Conservation (phyloP, 2,888 invertebrate genomes). For the Cepaea hortensis region DNA sequence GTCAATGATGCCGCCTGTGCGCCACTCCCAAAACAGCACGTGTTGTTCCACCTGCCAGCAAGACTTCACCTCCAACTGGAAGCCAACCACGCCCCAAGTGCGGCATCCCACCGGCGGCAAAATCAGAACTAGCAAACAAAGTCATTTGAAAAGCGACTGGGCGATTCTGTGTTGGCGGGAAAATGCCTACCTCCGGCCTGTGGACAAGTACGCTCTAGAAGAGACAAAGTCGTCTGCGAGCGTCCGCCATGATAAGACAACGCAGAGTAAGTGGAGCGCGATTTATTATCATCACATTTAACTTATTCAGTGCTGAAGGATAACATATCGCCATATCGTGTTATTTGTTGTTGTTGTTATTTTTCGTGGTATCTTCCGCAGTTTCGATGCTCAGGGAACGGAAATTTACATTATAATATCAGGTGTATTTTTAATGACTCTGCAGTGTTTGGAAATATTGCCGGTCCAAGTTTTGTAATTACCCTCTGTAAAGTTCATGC, state of each 20-base stretch:
- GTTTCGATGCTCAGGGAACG: too few species aligned
- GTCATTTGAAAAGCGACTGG: background rate
- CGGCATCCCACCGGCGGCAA: background rate
- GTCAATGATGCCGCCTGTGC: background rate
- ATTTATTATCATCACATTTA: background rate
- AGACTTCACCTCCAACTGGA: conserved; percentile 42
- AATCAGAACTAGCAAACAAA: background rate
- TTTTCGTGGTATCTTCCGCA: too few species aligned
- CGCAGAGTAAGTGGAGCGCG: background rate
- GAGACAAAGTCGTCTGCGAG: background rate
- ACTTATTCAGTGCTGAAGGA: background rate
- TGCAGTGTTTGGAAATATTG: too few species aligned
- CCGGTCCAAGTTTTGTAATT: too few species aligned
- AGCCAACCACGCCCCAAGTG: conserved; percentile 2
- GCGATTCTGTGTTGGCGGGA: background rate
- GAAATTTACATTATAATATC: too few species aligned
- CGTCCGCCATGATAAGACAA: background rate
- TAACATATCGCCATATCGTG: too few species aligned
- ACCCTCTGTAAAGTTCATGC: too few species aligned
- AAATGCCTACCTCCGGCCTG: background rate
- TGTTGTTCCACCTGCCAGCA: background rate
- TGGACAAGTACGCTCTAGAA: background rate
- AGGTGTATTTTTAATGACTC: too few species aligned
- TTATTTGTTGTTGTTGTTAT: too few species aligned
- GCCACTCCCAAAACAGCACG: background rate